A percentile compares a stretch with the other conserved stretches of the same genome.
Evolutionary conservation across 2,797 vertebrate genomes (phyloP).

Genomic region (Meda fulgida): DNA sequence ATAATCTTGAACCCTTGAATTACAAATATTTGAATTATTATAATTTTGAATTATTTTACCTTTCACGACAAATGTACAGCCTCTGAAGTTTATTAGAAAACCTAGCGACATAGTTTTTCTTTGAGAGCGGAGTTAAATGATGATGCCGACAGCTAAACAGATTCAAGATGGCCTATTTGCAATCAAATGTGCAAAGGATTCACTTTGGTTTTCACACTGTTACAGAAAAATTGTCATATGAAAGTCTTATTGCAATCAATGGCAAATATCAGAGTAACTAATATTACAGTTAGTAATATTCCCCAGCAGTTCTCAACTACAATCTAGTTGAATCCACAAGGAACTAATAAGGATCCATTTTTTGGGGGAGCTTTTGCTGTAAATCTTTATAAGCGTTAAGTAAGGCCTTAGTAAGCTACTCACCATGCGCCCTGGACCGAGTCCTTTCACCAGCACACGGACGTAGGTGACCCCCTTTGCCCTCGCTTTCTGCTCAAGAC

Average conservation of each 20-base stretch:
- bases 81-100: not conserved
- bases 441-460: slow-evolving; percentile 89
- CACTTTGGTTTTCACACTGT: not conserved
- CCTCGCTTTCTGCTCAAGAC: slow-evolving; percentile 82
- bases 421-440: slow-evolving; percentile 92
- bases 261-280: not conserved
- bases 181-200: slow-evolving; percentile 5
- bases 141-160: not conserved
- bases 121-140: not conserved
- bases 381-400: not conserved
- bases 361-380: not conserved
- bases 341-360: not conserved
- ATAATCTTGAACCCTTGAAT: not conserved
- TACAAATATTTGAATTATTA: slow-evolving; percentile 4
- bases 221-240: too few relatives aligned
- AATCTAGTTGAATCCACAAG: not conserved
- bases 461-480: slow-evolving; percentile 85
- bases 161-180: not conserved
- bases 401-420: slow-evolving; percentile 58
- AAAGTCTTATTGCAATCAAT: not conserved
- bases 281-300: not conserved
- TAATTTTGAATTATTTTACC: not conserved
- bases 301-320: not conserved
- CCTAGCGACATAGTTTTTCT: too few relatives aligned
- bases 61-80: not conserved